A percentile compares a stretch with the other conserved stretches of the same genome.
These are phyloP conservation scores for Todiramphus saurophagus DNA, from an alignment of 2,113 vertebrate species.

Conservation along the genomic window DNA sequence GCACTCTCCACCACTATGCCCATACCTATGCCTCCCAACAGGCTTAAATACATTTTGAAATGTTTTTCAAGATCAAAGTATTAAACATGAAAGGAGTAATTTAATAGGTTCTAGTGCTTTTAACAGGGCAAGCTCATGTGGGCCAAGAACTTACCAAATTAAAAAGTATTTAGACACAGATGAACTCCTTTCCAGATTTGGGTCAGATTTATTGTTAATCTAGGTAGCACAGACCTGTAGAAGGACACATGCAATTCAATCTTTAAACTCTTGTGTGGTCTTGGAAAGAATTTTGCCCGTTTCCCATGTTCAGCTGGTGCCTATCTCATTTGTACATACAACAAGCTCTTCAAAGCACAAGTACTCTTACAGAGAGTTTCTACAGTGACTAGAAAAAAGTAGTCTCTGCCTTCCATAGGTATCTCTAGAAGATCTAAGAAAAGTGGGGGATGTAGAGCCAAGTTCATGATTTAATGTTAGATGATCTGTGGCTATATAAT, in stretches of 20 bases:
- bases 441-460: not conserved
- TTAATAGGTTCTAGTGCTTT: not conserved
- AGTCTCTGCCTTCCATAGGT: not conserved
- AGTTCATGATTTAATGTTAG: not conserved
- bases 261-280: not conserved
- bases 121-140: not conserved
- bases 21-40: not conserved
- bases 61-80: not conserved
- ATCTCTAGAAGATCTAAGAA: not conserved
- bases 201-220: not conserved
- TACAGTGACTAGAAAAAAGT: not conserved
- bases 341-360: not conserved
- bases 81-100: not conserved
- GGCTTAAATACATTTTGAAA: not conserved
- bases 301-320: not conserved
- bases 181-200: not conserved
- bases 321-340: not conserved
- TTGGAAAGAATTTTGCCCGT: not conserved
- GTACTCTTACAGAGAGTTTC: not conserved
- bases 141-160: not conserved
- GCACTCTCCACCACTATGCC: not conserved
- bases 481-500: not conserved
- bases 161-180: not conserved
- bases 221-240: not conserved
- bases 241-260: accelerated